phyloP scores from a whole-genome alignment of 2,113 vertebrate species.

The Prochilodus magdalenae region DNA sequence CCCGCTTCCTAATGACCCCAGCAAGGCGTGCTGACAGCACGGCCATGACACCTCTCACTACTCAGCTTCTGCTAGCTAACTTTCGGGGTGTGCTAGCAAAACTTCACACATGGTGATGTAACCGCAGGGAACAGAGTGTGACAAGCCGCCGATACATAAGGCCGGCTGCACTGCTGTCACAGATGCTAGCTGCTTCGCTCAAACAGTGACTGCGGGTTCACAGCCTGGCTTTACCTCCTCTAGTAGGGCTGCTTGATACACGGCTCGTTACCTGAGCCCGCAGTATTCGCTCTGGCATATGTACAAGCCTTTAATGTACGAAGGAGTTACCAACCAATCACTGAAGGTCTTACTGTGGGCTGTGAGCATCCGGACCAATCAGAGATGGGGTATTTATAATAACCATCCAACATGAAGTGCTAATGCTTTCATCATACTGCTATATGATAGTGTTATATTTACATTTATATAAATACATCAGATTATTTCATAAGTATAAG shows the following conservation, averaged over 20 bases:
- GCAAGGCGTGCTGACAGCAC: conserved; percentile 23
- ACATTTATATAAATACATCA: too few relatives aligned
- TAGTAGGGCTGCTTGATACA: not conserved
- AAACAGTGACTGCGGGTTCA: not conserved
- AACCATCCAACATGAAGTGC: too few relatives aligned
- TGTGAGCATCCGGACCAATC: too few relatives aligned
- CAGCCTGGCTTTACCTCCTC: not conserved
- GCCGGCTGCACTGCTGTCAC: not conserved
- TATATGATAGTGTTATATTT: too few relatives aligned
- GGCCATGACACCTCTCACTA: not conserved
- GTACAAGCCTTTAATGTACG: too few relatives aligned
- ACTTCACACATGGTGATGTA: conserved; percentile 1
- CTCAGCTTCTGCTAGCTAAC: not conserved
- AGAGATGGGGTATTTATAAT: too few relatives aligned
- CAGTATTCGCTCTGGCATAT: too few relatives aligned
- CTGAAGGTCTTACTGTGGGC: too few relatives aligned
- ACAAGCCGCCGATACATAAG: not conserved
- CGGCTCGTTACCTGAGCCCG: too few relatives aligned
- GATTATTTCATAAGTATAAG: too few relatives aligned
- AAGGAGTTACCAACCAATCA: too few relatives aligned
- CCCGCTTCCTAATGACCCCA: not conserved
- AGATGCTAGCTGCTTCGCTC: not conserved
- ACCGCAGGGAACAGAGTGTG: not conserved
- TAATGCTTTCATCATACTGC: too few relatives aligned
- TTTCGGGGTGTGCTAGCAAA: not conserved